These are phyloP conservation scores for Paracyclopina nana DNA, from an alignment of 1,140 invertebrate genomes.

Conservation along the genomic window DNA sequence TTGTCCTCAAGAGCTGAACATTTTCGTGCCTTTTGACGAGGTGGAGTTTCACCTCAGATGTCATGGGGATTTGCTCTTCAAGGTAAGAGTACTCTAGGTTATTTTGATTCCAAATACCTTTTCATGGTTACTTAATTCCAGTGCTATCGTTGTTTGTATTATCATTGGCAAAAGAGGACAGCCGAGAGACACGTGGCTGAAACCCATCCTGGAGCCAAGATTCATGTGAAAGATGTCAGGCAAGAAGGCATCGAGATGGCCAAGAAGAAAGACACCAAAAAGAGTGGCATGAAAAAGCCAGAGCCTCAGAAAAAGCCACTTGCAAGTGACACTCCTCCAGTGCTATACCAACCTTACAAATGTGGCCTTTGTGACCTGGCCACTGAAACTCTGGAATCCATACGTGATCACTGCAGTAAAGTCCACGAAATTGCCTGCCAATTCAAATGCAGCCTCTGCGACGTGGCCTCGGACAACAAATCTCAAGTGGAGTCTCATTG, in stretches of 20 bases:
- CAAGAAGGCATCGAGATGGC: not conserved
- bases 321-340: too few relatives aligned
- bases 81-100: too few relatives aligned
- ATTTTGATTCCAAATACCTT: too few relatives aligned
- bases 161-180: constrained; percentile 16
- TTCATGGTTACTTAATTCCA: too few relatives aligned
- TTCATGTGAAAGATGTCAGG: not conserved
- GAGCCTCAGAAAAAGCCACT: too few relatives aligned
- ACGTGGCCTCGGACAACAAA: not conserved
- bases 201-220: constrained; percentile 1
- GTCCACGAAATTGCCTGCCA: constrained; percentile 1
- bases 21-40: constrained; percentile 3
- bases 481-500: not conserved
- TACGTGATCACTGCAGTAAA: not conserved
- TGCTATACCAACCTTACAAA: constrained; percentile 4
- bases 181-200: constrained; percentile 14
- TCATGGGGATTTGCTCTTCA: constrained; percentile 15
- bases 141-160: constrained; percentile 10
- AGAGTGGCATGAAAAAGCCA: not conserved
- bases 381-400: not conserved
- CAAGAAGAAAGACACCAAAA: too few relatives aligned
- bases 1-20: not conserved
- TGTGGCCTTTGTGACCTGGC: constrained; percentile 8
- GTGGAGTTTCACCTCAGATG: constrained; percentile 11
- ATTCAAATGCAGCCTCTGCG: not conserved